Evolutionary conservation across 2,888 invertebrate genomes (phyloP).

Genomic region (Lasiommata megera): DNA sequence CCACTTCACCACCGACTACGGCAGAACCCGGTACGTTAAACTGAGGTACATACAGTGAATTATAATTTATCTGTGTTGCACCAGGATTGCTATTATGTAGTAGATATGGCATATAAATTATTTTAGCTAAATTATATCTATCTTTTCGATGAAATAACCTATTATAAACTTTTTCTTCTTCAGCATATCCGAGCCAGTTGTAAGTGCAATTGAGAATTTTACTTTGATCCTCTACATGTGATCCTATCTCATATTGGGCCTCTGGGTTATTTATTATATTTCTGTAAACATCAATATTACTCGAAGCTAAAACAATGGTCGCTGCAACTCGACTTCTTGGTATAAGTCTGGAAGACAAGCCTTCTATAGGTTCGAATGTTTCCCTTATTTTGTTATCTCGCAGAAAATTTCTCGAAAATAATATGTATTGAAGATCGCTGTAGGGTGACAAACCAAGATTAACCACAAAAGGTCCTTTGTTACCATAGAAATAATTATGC

Average conservation of each 20-base stretch:
- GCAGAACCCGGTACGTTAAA: slow-evolving; percentile 87
- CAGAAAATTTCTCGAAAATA: slow-evolving; percentile 94
- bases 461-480: slow-evolving; percentile 93
- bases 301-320: slow-evolving; percentile 94
- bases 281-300: slow-evolving; percentile 92
- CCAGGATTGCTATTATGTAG: slow-evolving; percentile 94
- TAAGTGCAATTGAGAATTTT: slow-evolving; percentile 95
- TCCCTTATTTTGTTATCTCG: slow-evolving; percentile 92
- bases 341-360: slow-evolving; percentile 86
- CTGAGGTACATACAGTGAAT: slow-evolving; percentile 89
- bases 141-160: slow-evolving; percentile 92
- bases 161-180: slow-evolving; percentile 87
- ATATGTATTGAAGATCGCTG: slow-evolving; percentile 88
- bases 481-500: slow-evolving; percentile 94
- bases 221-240: slow-evolving; percentile 96
- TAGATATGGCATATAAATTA: slow-evolving; percentile 94
- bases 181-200: slow-evolving; percentile 94
- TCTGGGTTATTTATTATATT: slow-evolving; percentile 96
- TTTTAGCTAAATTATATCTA: slow-evolving; percentile 96
- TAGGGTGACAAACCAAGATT: slow-evolving; percentile 94
- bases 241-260: slow-evolving; percentile 96
- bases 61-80: slow-evolving; percentile 89
- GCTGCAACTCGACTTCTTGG: slow-evolving; percentile 97
- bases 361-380: slow-evolving; percentile 87
- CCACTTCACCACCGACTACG: slow-evolving; percentile 94